These are phyloP conservation scores for Piaya cayana DNA, from an alignment of 2,113 vertebrate genomes.

Conservation along the genomic window DNA sequence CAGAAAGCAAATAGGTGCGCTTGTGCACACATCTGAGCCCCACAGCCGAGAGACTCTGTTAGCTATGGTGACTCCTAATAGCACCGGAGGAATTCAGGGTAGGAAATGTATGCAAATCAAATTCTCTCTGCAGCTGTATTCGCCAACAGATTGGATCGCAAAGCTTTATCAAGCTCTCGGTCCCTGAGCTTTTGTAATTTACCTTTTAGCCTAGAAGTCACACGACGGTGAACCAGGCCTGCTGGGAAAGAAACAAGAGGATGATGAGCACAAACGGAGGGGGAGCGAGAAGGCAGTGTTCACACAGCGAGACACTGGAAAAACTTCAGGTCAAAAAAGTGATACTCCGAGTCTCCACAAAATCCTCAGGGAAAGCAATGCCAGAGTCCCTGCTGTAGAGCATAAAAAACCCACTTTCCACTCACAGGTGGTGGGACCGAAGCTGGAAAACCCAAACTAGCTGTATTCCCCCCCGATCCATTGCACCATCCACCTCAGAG, in stretches of 20 bases:
- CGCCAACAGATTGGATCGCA: background rate
- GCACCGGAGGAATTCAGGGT: slow-evolving; percentile 43
- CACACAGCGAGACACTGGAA: background rate
- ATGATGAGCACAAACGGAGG: background rate
- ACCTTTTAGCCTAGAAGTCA: background rate
- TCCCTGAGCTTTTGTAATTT: background rate
- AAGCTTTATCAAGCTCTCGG: background rate
- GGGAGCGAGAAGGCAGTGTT: background rate
- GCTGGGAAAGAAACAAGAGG: background rate
- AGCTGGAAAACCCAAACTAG: background rate
- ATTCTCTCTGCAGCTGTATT: slow-evolving; percentile 3
- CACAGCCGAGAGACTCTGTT: background rate
- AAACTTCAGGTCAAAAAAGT: background rate
- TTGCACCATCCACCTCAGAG: background rate
- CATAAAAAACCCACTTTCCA: background rate
- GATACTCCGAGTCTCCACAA: background rate
- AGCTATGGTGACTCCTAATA: slow-evolving; percentile 35
- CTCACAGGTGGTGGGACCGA: fast-evolving
- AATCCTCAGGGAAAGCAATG: background rate
- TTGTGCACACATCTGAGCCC: background rate
- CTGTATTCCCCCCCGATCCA: background rate
- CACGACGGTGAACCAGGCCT: fast-evolving
- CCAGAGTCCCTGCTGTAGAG: background rate
- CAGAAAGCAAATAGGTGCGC: background rate
- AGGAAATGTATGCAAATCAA: slow-evolving; percentile 40